Conservation (phyloP, 1,140 invertebrate genomes). For the Apis laboriosa region DNA sequence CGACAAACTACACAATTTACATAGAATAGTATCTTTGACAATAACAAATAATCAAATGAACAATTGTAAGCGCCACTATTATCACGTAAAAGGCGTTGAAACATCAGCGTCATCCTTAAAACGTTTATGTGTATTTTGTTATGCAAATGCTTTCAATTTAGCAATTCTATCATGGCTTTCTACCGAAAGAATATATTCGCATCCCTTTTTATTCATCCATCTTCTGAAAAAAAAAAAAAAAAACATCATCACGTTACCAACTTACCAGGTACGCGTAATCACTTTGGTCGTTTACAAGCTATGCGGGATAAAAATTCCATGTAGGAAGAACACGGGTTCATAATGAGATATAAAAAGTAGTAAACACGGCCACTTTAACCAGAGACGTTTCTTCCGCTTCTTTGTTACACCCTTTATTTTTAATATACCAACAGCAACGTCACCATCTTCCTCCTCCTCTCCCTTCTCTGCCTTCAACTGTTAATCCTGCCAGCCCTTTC, state of each 20-base stretch:
- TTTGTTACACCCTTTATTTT: conserved; percentile 43
- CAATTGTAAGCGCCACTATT: neutral
- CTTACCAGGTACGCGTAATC: neutral
- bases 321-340: neutral
- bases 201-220: neutral
- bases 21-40: neutral
- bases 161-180: neutral
- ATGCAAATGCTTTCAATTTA: conserved; percentile 8
- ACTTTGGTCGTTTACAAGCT: neutral
- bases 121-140: neutral
- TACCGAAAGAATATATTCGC: neutral
- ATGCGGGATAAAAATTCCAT: neutral
- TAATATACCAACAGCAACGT: conserved; percentile 12
- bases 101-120: no score
- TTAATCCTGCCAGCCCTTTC: conserved; percentile 32
- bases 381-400: conserved; percentile 41
- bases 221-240: no score
- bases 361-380: conserved; percentile 43
- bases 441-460: neutral
- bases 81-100: neutral
- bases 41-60: neutral
- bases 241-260: neutral
- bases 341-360: conserved; percentile 28
- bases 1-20: neutral
- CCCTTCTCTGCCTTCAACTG: conserved; percentile 1